Conservation (phyloP, 2,797 vertebrate genomes). For the Carapus acus region DNA sequence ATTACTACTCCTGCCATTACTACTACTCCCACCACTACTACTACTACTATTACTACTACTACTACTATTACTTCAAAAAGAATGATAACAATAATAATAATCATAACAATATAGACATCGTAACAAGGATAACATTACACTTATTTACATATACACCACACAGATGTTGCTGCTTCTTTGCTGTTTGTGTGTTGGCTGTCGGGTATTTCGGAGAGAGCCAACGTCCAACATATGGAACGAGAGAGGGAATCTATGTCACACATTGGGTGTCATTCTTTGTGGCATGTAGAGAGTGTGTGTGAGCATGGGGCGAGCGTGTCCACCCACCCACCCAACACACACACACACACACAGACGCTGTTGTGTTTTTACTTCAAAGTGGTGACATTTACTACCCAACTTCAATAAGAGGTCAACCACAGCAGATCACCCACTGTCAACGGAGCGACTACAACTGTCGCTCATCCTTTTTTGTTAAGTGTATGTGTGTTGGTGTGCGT, state of each 20-base stretch:
- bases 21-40: no score
- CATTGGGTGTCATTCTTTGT: slow-evolving; percentile 36
- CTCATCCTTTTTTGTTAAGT: slow-evolving; percentile 15
- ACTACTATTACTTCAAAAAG: no score
- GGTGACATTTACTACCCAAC: slow-evolving; percentile 52
- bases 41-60: no score
- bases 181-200: neutral
- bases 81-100: no score
- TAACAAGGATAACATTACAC: no score
- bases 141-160: no score
- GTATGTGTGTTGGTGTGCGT: neutral
- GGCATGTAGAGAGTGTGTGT: slow-evolving; percentile 48
- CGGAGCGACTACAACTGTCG: slow-evolving; percentile 36
- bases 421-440: slow-evolving; percentile 54
- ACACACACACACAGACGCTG: slow-evolving; percentile 25
- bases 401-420: slow-evolving; percentile 56
- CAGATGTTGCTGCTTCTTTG: no score
- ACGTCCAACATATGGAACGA: slow-evolving; percentile 18
- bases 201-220: slow-evolving; percentile 1
- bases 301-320: no score
- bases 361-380: slow-evolving; percentile 59
- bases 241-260: slow-evolving; percentile 20
- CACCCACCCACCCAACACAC: slow-evolving; percentile 9
- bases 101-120: no score
- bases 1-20: no score